Percentiles rank a stretch among this genome's conserved stretches.
Evolutionary conservation across 2,888 invertebrate genomes (phyloP).

Genomic region (Tiphia femorata): DNA sequence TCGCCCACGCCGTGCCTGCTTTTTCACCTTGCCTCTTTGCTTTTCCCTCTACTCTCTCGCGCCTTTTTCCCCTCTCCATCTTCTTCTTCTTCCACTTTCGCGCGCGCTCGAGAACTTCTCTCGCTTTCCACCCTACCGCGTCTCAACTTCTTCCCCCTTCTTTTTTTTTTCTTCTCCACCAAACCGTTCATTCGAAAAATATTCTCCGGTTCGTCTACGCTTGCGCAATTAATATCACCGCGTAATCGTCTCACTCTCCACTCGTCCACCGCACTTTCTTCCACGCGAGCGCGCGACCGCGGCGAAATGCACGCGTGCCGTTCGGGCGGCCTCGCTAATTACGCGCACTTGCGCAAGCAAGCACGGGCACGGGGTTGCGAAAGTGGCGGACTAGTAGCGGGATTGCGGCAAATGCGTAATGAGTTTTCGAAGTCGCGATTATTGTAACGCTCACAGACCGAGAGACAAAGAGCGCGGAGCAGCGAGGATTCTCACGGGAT

Average conservation of each 20-base stretch:
- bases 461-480: too few relatives aligned
- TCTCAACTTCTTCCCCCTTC: background rate
- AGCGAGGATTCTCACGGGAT: too few relatives aligned
- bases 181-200: background rate
- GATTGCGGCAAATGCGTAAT: background rate
- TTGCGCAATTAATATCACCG: too few relatives aligned
- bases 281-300: background rate
- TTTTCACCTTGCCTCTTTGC: background rate
- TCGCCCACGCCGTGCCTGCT: slow-evolving; percentile 14
- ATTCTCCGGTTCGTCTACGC: background rate
- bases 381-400: background rate
- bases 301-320: too few relatives aligned
- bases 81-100: background rate
- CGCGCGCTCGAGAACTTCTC: background rate
- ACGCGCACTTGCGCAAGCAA: slow-evolving; percentile 2
- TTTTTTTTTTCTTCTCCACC: background rate
- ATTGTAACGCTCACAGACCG: too few relatives aligned
- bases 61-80: background rate
- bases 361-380: background rate
- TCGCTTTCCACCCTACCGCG: background rate
- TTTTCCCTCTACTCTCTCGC: background rate
- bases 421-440: background rate
- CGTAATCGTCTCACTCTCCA: too few relatives aligned
- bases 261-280: too few relatives aligned
- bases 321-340: too few relatives aligned